These are phyloP conservation scores for Diploscapter pachys DNA, from an alignment of 1,140 invertebrate genomes.

Conservation along the genomic window DNA sequence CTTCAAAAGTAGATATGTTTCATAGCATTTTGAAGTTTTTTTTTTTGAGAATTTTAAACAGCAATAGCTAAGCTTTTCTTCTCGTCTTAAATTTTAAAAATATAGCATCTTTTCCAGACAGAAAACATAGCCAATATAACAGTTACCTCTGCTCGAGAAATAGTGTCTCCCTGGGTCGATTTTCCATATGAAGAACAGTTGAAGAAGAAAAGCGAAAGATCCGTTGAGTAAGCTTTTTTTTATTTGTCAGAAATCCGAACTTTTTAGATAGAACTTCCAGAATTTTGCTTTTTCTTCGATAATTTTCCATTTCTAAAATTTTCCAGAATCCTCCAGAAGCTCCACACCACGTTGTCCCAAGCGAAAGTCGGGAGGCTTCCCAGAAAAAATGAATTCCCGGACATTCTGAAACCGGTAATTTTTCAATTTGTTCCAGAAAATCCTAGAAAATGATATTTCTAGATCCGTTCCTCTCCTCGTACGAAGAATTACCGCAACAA, in stretches of 20 bases:
- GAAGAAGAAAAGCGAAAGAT: constrained; percentile 52
- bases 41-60: not conserved
- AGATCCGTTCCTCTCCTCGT: constrained; percentile 63
- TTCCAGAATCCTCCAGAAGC: constrained; percentile 32
- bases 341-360: not conserved
- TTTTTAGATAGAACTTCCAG: not conserved
- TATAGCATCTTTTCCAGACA: constrained; percentile 7
- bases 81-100: not conserved
- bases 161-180: constrained; percentile 60
- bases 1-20: not conserved
- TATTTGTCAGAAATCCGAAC: not conserved
- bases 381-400: constrained; percentile 6
- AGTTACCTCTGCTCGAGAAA: constrained; percentile 33
- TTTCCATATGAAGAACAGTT: constrained; percentile 62
- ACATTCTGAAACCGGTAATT: not conserved
- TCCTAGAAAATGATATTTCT: constrained; percentile 9
- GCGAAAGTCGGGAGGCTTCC: constrained; percentile 19
- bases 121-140: constrained; percentile 25
- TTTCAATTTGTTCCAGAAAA: constrained; percentile 31
- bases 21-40: not conserved
- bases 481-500: constrained; percentile 86
- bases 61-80: too few relatives aligned
- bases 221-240: constrained; percentile 26
- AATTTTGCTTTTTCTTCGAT: too few relatives aligned
- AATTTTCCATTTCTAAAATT: constrained; percentile 3